These are phyloP conservation scores for Labeo rohita DNA, from an alignment of 2,113 vertebrate species.

Conservation along the genomic window DNA sequence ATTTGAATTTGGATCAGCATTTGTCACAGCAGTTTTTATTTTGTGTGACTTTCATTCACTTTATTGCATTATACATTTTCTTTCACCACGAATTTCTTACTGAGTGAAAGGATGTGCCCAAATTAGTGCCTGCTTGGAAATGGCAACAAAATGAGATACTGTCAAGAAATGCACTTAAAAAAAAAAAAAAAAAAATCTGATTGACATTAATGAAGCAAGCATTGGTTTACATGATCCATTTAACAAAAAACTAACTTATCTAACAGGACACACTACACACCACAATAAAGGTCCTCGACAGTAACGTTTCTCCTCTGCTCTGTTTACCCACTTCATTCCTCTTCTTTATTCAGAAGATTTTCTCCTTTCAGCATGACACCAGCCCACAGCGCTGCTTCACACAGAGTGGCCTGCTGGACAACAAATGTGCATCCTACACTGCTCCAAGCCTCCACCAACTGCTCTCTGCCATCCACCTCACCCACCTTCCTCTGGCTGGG, in stretches of 20 bases:
- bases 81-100: too few relatives aligned
- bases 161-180: not conserved
- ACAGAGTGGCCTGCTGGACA: constrained; percentile 99
- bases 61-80: too few relatives aligned
- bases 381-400: constrained; percentile 96
- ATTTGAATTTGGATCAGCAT: too few relatives aligned
- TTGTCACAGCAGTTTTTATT: too few relatives aligned
- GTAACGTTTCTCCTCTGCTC: not conserved
- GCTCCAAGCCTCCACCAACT: constrained; percentile 81
- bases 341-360: constrained; percentile 56
- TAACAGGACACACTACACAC: not conserved
- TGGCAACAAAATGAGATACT: not conserved
- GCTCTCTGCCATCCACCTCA: constrained; percentile 27
- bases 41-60: too few relatives aligned
- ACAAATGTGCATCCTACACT: constrained; percentile 90
- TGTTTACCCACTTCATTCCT: constrained; percentile 7
- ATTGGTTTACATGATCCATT: not conserved
- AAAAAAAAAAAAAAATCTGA: not conserved
- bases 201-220: not conserved
- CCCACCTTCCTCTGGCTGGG: constrained; percentile 82
- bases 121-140: not conserved
- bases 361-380: constrained; percentile 90
- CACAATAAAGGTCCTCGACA: not conserved
- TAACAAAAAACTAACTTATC: not conserved
- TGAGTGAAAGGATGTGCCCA: too few relatives aligned